Evolutionary conservation across 2,797 vertebrate genomes (phyloP).

Genomic region (Siniperca scherzeri): DNA sequence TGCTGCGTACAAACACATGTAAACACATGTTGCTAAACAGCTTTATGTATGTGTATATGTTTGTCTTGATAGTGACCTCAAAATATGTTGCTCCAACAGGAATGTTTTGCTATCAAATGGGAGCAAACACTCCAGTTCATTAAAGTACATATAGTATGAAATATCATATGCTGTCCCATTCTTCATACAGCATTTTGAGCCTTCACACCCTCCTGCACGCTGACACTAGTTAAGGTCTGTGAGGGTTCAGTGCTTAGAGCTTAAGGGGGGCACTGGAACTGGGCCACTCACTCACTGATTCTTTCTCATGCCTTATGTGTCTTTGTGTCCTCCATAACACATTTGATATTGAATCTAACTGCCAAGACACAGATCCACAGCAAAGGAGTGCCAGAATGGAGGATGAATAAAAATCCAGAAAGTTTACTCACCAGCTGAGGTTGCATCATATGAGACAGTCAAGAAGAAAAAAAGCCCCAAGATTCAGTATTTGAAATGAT

Average conservation of each 20-base stretch:
- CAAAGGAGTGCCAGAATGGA: constrained; percentile 6
- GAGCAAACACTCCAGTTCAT: background rate
- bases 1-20: background rate
- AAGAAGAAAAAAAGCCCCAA: constrained; percentile 1
- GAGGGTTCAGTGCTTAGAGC: background rate
- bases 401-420: constrained; percentile 7
- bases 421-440: constrained; percentile 21
- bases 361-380: constrained; percentile 11
- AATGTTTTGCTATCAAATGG: no score
- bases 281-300: background rate
- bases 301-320: background rate
- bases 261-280: background rate
- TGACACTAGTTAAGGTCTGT: background rate
- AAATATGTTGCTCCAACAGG: background rate
- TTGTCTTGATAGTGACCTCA: background rate
- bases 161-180: background rate
- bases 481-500: constrained; percentile 11
- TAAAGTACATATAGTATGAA: background rate
- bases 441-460: constrained; percentile 19
- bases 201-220: background rate
- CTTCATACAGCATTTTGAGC: background rate
- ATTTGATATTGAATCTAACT: background rate
- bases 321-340: background rate
- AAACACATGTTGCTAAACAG: no score
- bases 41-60: no score